Conservation (phyloP, 2,888 invertebrate species). For the Phymatocera aterrima region DNA sequence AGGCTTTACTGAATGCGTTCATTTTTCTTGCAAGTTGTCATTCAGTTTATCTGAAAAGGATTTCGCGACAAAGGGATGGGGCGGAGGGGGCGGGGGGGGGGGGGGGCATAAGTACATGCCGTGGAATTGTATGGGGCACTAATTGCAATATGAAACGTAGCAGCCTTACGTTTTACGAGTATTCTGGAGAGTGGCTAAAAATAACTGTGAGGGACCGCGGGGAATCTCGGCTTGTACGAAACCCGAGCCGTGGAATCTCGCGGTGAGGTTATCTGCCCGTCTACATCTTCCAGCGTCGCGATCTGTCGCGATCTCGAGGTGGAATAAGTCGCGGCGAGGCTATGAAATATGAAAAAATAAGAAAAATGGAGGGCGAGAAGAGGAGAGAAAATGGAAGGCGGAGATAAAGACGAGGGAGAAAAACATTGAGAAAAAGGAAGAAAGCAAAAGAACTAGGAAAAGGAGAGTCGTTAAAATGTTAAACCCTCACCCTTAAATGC, state of each 20-base stretch:
- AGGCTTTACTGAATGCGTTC: background rate
- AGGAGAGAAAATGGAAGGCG: slow-evolving; percentile 5
- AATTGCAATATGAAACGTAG: slow-evolving; percentile 31
- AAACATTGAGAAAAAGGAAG: slow-evolving; percentile 31
- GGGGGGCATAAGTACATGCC: background rate
- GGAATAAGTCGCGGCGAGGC: slow-evolving; percentile 7
- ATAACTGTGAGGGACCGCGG: background rate
- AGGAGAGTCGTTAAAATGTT: slow-evolving; percentile 47
- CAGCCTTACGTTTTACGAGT: slow-evolving; percentile 21
- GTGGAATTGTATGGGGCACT: background rate
- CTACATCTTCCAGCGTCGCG: slow-evolving; percentile 25
- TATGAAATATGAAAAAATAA: background rate
- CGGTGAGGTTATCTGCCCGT: slow-evolving; percentile 30
- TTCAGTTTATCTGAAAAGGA: background rate
- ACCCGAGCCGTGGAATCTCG: slow-evolving; percentile 37
- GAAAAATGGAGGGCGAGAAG: slow-evolving; percentile 29
- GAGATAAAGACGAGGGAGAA: slow-evolving; percentile 1
- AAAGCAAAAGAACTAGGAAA: slow-evolving; percentile 45
- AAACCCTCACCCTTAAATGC: slow-evolving; percentile 49
- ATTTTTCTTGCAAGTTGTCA: background rate
- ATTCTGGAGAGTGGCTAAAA: slow-evolving; percentile 31
- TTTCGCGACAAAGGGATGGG: background rate
- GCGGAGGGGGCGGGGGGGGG: too few species aligned
- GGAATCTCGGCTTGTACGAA: slow-evolving; percentile 19
- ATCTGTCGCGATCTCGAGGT: slow-evolving; percentile 42